Conservation (phyloP, 2,113 vertebrate species). For the Gadus chalcogrammus region DNA sequence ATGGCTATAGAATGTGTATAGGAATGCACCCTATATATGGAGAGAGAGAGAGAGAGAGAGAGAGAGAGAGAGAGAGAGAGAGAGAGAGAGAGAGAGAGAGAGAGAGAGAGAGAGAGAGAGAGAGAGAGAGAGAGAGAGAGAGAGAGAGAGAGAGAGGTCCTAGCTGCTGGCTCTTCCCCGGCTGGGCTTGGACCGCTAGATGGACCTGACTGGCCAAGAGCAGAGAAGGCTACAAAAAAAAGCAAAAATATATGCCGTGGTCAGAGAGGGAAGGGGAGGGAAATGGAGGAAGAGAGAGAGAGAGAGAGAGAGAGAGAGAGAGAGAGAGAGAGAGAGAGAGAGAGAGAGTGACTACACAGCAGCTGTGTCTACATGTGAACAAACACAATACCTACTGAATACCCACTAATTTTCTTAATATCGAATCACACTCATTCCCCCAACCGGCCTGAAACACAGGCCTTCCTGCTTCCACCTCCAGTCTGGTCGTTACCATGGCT, state of each 20-base stretch:
- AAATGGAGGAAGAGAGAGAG: conserved; percentile 7
- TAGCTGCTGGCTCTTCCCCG: conserved; percentile 11
- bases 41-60: too few relatives aligned
- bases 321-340: background rate
- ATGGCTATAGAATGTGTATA: background rate
- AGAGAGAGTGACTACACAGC: too few relatives aligned
- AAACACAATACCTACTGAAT: too few relatives aligned
- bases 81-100: too few relatives aligned
- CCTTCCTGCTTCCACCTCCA: background rate
- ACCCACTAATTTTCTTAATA: background rate
- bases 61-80: too few relatives aligned
- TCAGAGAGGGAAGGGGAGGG: background rate
- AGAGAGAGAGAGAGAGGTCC: background rate
- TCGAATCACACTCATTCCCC: too few relatives aligned
- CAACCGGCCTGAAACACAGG: background rate
- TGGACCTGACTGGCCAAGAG: conserved; percentile 1
- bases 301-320: background rate
- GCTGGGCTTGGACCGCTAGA: conserved; percentile 5
- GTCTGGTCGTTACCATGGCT: background rate
- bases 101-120: too few relatives aligned
- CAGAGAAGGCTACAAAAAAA: too few relatives aligned
- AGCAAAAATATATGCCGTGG: too few relatives aligned
- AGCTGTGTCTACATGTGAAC: too few relatives aligned
- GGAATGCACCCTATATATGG: background rate
- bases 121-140: too few relatives aligned